phyloP scores from a whole-genome alignment of 2,797 vertebrate genomes.

The Sebastolobus altivelis region DNA sequence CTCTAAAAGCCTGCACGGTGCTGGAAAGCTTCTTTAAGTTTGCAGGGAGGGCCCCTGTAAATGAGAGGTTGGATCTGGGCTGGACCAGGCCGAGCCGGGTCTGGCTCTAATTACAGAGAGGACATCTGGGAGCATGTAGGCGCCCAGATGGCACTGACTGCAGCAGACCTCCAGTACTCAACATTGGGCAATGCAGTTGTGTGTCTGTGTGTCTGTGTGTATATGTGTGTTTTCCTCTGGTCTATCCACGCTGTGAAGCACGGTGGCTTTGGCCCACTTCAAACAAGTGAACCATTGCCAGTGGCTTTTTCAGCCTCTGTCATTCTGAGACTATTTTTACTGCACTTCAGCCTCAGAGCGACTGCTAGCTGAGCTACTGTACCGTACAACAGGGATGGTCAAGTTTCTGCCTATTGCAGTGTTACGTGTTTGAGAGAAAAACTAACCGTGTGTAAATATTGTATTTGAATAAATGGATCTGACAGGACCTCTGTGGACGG shows the following conservation, averaged over 20 bases:
- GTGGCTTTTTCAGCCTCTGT: constrained; percentile 86
- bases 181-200: constrained; percentile 28
- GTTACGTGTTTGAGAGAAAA: constrained; percentile 2
- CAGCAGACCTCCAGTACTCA: constrained; percentile 69
- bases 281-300: constrained; percentile 73
- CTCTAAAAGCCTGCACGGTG: constrained; percentile 49
- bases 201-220: constrained; percentile 18
- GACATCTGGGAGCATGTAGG: constrained; percentile 74
- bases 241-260: constrained; percentile 47
- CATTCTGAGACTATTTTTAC: constrained; percentile 85
- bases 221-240: constrained; percentile 17
- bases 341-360: constrained; percentile 47
- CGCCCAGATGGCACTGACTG: constrained; percentile 70
- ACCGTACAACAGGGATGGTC: neutral
- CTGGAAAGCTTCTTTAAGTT: constrained; percentile 82
- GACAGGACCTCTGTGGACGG: neutral
- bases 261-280: constrained; percentile 77
- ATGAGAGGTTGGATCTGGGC: constrained; percentile 78
- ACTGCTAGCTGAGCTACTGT: constrained; percentile 19
- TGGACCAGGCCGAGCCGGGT: constrained; percentile 61
- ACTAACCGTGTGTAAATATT: neutral
- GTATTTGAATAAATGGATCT: neutral
- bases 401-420: constrained; percentile 26
- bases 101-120: constrained; percentile 83
- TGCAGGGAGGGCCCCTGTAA: constrained; percentile 71